Evolutionary conservation across 2,797 vertebrate species (phyloP), one percentile per base, ranked within the genome.

Genomic region (Ciconia nigra): DNA sequence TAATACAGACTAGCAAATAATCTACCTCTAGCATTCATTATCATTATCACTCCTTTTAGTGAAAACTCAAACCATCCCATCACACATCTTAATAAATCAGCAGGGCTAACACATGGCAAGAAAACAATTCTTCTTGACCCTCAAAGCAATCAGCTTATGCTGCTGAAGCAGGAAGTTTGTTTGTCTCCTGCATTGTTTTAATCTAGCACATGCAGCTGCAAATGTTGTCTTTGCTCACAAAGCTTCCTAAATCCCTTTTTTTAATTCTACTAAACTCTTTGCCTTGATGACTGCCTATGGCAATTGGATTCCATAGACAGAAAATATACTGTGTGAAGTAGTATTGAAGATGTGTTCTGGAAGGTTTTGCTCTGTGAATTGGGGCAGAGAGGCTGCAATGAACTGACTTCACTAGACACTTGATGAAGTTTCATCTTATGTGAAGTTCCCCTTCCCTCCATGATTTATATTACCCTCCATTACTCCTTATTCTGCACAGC

Each of bases 181-280:
- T 97, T 96, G 89, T 82, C 79, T 76, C 35, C 54, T 94, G 78
- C 89, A 89, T 82, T 95, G 90, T 94, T 95, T 88, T 94, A 94
- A 96, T 96, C 72, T 81, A 87, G 84, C 11, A 2, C 69, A 66
- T 83, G 78, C n/a, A 88, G 89, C 92, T 94, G 83, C 85, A 96
- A 97, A 96, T 47, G 90, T 93, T 87, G 74, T 91, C 72, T 93
- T 97, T 94, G 85, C 85, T 93, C 63, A 77, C 83, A 93, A 94
- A 94, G 83, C 96, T 94, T 83, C 89, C 93, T 91, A 96, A 95
- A 97, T 95, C 89, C 54, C 41, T 89, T 87, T 92, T 92, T 96
- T 67, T 61, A 96, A 94, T 97, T 96, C 92, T 96, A 52, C 74
- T 85, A 63, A 94, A 96, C 42, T 95, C 84, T 81, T 93, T 94